These are phyloP conservation scores for Sphaerophoria taeniata DNA, from an alignment of 2,888 invertebrate genomes.

Conservation along the genomic window DNA sequence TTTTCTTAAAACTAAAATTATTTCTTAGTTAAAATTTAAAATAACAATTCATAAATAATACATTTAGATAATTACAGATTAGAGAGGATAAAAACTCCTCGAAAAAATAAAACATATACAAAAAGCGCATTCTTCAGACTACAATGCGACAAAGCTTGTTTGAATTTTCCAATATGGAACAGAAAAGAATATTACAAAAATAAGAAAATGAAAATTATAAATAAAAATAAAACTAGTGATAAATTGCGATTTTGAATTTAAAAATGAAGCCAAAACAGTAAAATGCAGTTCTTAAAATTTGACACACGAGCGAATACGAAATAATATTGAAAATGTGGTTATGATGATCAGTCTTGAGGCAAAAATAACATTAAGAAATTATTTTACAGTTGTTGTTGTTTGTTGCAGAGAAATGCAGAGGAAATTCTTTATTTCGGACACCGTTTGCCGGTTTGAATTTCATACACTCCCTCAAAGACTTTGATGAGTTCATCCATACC, in stretches of 20 bases:
- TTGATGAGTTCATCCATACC: conserved; percentile 96
- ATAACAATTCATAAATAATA: conserved; percentile 60
- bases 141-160: conserved; percentile 48
- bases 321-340: conserved; percentile 24
- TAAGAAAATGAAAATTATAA: neutral
- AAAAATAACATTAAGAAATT: conserved; percentile 26
- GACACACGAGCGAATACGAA: neutral
- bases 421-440: conserved; percentile 62
- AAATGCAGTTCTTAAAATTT: conserved; percentile 5
- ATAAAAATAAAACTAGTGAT: neutral
- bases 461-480: conserved; percentile 84
- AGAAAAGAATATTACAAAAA: conserved; percentile 43
- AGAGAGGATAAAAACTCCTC: conserved; percentile 71
- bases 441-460: conserved; percentile 78
- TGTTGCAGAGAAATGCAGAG: conserved; percentile 5
- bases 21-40: conserved; percentile 25
- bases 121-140: conserved; percentile 55
- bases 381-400: conserved; percentile 4
- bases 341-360: conserved; percentile 72
- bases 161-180: conserved; percentile 70
- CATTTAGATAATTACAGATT: conserved; percentile 53
- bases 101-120: conserved; percentile 28
- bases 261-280: conserved; percentile 41
- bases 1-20: neutral
- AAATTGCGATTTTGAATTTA: conserved; percentile 28